phyloP scores from a whole-genome alignment of 2,888 invertebrate species.

The Synergus itoensis region DNA sequence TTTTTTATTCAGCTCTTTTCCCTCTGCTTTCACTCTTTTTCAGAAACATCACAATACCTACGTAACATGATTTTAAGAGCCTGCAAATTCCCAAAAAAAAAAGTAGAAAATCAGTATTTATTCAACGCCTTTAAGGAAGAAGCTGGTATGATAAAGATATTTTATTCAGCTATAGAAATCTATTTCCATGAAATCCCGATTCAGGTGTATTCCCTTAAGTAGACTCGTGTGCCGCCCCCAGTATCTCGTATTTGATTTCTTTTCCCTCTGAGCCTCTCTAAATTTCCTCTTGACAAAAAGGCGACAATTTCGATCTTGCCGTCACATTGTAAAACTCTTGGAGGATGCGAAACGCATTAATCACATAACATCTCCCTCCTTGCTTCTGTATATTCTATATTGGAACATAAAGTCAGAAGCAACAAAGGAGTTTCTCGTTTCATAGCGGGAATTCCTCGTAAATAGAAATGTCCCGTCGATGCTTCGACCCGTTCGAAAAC shows the following conservation, averaged over 20 bases:
- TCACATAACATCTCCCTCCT: conserved; percentile 46
- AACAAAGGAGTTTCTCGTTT: conserved; percentile 41
- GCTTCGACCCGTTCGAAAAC: conserved; percentile 39
- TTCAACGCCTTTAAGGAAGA: no score
- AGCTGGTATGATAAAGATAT: background rate
- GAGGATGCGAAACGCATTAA: conserved; percentile 44
- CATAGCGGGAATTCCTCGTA: conserved; percentile 42
- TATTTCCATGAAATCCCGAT: conserved; percentile 13
- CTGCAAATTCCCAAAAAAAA: background rate
- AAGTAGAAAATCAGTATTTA: background rate
- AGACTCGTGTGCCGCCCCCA: conserved; percentile 11
- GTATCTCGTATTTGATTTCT: conserved; percentile 26
- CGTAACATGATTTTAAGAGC: background rate
- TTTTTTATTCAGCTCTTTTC: background rate
- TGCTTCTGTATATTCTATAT: conserved; percentile 40
- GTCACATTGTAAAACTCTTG: conserved; percentile 35
- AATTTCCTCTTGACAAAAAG: conserved; percentile 33
- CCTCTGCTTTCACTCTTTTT: background rate
- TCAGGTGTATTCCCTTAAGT: conserved; percentile 32
- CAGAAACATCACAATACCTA: background rate
- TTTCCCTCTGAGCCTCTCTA: conserved; percentile 34
- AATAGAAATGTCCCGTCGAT: conserved; percentile 49
- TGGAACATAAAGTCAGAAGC: conserved; percentile 35
- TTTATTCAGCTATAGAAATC: conserved; percentile 19
- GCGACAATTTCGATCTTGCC: conserved; percentile 37